phyloP scores from a whole-genome alignment of 2,113 vertebrate genomes.

The Prionailurus bengalensis region DNA sequence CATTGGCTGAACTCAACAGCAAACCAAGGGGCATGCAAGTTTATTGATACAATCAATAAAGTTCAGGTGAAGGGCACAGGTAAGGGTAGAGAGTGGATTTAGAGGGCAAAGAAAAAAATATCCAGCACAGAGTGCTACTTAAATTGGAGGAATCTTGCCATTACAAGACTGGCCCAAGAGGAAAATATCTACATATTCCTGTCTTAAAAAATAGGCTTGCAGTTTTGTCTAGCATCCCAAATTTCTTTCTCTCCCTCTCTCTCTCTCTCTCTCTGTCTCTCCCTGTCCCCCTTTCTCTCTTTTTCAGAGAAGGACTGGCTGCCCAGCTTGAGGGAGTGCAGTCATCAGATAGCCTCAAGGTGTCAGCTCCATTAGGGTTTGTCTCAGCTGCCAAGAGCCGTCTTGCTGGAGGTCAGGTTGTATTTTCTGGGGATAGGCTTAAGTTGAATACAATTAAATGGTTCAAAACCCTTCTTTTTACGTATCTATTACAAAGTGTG shows the following conservation, averaged over 20 bases:
- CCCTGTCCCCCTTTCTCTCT: not conserved
- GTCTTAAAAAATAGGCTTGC: not conserved
- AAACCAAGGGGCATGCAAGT: not conserved
- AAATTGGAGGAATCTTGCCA: not conserved
- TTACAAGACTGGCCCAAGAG: not conserved
- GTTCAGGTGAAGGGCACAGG: not conserved
- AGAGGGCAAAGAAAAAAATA: not conserved
- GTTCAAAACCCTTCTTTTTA: not conserved
- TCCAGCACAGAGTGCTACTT: not conserved
- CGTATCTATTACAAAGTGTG: not conserved
- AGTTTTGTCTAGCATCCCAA: not conserved
- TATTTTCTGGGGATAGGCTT: conserved; percentile 49
- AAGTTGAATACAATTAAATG: conserved; percentile 39
- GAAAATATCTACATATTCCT: not conserved
- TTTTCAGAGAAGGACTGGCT: not conserved
- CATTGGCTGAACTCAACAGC: conserved; percentile 1
- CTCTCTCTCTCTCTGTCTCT: not conserved
- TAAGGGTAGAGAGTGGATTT: not conserved
- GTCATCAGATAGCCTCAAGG: not conserved
- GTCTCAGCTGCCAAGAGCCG: not conserved
- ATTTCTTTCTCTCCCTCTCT: not conserved
- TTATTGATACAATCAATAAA: not conserved
- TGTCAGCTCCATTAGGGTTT: not conserved
- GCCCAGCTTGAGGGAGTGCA: not conserved
- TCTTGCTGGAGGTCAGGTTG: not conserved